These are phyloP conservation scores for Bombus cullumanus DNA, from an alignment of 1,140 invertebrate species.

Conservation along the genomic window DNA sequence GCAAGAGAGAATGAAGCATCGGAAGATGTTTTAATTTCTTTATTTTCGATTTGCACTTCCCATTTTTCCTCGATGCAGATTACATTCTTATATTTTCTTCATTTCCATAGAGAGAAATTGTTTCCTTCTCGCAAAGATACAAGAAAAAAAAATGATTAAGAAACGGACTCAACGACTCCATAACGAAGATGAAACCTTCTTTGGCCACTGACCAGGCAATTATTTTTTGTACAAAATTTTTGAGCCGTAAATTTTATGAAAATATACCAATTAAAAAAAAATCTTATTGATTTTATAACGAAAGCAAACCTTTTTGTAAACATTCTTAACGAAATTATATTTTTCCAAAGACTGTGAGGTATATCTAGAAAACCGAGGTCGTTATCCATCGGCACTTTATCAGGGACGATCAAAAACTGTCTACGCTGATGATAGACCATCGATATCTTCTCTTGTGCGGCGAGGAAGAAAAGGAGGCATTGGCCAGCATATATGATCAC, in stretches of 20 bases:
- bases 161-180: not conserved
- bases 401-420: slow-evolving; percentile 17
- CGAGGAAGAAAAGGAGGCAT: slow-evolving; percentile 64
- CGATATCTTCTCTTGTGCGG: slow-evolving; percentile 6
- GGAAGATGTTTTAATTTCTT: not conserved
- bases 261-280: not conserved
- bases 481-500: slow-evolving; percentile 76
- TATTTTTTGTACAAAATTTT: not conserved
- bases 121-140: not conserved
- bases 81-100: not conserved
- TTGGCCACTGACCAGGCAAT: not conserved
- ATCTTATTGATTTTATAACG: not conserved
- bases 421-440: slow-evolving; percentile 43
- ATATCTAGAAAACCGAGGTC: not conserved
- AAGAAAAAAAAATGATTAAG: not conserved
- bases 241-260: not conserved
- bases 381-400: not conserved
- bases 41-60: not conserved
- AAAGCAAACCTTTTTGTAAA: too few relatives aligned
- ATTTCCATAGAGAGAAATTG: not conserved
- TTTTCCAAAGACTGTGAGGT: not conserved
- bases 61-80: not conserved
- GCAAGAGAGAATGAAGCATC: not conserved
- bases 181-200: not conserved
- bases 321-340: not conserved